Evolutionary conservation across 2,113 vertebrate species (phyloP).

Genomic region (Trichomycterus rosablanca): DNA sequence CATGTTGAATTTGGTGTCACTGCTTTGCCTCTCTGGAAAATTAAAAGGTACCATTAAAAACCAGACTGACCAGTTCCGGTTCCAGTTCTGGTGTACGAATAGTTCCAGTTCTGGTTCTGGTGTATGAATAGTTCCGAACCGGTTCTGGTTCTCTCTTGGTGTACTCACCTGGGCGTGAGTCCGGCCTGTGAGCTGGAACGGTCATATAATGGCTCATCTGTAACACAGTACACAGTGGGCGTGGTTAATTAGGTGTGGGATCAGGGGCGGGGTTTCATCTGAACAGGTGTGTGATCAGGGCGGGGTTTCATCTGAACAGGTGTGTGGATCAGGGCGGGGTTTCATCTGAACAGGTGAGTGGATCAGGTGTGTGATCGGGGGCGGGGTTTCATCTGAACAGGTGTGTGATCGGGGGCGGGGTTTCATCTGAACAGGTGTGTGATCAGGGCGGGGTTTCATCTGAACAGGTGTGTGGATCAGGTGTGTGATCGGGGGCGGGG

Average conservation of each 20-base stretch:
- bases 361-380: neutral
- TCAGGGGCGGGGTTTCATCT: neutral
- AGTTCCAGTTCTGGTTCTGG: neutral
- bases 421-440: neutral
- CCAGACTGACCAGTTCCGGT: neutral
- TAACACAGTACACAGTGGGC: neutral
- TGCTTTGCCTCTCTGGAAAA: conserved; percentile 68
- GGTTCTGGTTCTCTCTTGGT: conserved; percentile 38
- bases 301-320: no score
- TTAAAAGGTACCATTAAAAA: neutral
- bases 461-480: neutral
- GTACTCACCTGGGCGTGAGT: conserved; percentile 77
- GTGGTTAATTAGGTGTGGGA: neutral
- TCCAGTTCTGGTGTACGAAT: neutral
- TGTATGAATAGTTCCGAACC: conserved; percentile 29
- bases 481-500: neutral
- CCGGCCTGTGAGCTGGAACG: conserved; percentile 75
- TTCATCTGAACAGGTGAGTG: neutral
- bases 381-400: neutral
- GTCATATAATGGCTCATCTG: conserved; percentile 88
- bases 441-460: neutral
- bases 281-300: neutral
- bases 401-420: neutral
- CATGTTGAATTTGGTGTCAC: neutral
- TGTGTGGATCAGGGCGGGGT: neutral